Evolutionary conservation across 2,888 invertebrate genomes (phyloP), one percentile per base, ranked within the genome.

Genomic region (Brenthis ino): DNA sequence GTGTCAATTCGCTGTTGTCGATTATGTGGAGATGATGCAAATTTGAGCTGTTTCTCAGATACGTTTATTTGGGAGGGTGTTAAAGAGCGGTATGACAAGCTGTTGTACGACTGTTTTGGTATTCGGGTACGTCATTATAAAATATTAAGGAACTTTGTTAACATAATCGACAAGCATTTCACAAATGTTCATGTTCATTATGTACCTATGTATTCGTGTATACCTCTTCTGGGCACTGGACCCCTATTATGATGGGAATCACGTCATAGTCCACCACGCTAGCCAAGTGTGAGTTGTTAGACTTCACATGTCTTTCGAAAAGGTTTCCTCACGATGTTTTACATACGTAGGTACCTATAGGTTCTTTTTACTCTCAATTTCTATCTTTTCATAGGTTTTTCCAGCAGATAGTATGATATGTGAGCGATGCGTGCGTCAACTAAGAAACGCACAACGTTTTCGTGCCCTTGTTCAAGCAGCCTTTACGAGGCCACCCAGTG

Each of bases 81-180:
- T 0, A 82, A 85, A 68, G 80, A 82, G 67, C 71, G 81, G 67
- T 85, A 85, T 64, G 83, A 85, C 47, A 79, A 80, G 11, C 75
- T 85, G 2, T 71, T 87, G 20, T 78, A 69, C 24, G 80, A 85
- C 55, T 84, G 85, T 65, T 86, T 86, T 70, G 83, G 82, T 48
- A 77, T 86, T 2, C 78, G 71, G 77, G 85, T 85, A 65, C 28
- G 48, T 3, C 11, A 16, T 50, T n/a, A 28, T 33, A 50, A 37
- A 37, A 37, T 37, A 37, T 8, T 37, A 37, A 37, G 37, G 1
- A 24, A 28, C 28, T 28, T 28, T 28, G 28, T 28, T 28, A 5
- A 28, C 28, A 28, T 28, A 28, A 4, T 28, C 28, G 4, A 28
- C 28, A 28, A 28, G 5, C 4, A 4, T 28, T 28, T 28, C 28